Conservation (phyloP, 2,888 invertebrate genomes). For the Chymomyza procnemis region DNA sequence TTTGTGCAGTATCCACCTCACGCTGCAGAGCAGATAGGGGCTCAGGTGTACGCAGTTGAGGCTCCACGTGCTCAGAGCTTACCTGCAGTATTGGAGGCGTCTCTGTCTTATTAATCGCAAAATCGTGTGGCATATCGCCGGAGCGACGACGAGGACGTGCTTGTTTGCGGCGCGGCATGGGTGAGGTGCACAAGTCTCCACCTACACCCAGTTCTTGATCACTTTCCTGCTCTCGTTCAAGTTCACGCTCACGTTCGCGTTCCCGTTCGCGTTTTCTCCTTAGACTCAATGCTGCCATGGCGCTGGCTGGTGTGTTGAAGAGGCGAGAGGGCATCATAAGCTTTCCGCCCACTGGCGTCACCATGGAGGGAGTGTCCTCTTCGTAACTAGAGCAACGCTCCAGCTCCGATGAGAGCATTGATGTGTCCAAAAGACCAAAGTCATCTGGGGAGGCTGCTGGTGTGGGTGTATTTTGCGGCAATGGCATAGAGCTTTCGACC, state of each 20-base stretch:
- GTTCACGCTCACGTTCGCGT: constrained; percentile 43
- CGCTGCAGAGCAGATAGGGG: not conserved
- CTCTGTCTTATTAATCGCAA: constrained; percentile 78
- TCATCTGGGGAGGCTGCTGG: constrained; percentile 78
- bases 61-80: constrained; percentile 6
- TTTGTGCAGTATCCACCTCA: constrained; percentile 8
- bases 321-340: constrained; percentile 76
- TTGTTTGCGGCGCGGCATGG: constrained; percentile 91
- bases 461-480: constrained; percentile 78
- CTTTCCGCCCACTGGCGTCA: constrained; percentile 71
- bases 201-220: constrained; percentile 64
- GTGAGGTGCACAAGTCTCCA: constrained; percentile 84
- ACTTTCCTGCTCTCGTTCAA: constrained; percentile 77
- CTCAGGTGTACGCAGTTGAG: constrained; percentile 5
- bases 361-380: constrained; percentile 79
- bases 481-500: constrained; percentile 82
- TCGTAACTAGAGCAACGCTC: constrained; percentile 77
- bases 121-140: constrained; percentile 81
- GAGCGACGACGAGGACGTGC: constrained; percentile 91
- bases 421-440: constrained; percentile 73
- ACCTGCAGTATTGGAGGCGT: constrained; percentile 52
- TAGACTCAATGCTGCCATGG: constrained; percentile 58
- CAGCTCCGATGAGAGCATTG: constrained; percentile 75
- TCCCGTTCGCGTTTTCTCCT: constrained; percentile 70
- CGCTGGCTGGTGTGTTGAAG: constrained; percentile 67